Evolutionary conservation across 2,113 vertebrate genomes (phyloP).

Genomic region (Scomber japonicus): DNA sequence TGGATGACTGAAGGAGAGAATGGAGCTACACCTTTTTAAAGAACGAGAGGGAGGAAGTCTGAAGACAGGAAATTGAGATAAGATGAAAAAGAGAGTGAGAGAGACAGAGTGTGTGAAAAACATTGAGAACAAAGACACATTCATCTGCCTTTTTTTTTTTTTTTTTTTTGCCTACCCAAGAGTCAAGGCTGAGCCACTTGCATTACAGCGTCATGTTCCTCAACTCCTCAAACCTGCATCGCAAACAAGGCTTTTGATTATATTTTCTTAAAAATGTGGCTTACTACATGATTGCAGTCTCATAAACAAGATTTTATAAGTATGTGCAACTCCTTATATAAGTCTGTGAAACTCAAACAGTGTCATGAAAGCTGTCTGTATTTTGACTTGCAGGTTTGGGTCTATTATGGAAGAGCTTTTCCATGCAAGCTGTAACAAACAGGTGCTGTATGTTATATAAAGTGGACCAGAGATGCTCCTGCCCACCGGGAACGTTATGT

Average conservation of each 20-base stretch:
- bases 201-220: constrained; percentile 29
- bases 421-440: not conserved
- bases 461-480: constrained; percentile 43
- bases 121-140: constrained; percentile 47
- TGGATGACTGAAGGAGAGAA: constrained; percentile 47
- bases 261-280: constrained; percentile 6
- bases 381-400: constrained; percentile 21
- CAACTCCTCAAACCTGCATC: constrained; percentile 31
- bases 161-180: not conserved
- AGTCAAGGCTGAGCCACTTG: not conserved
- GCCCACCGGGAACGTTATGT: not conserved
- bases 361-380: constrained; percentile 7
- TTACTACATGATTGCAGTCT: constrained; percentile 48
- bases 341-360: constrained; percentile 12
- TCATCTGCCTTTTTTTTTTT: constrained; percentile 17
- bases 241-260: constrained; percentile 15
- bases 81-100: not conserved
- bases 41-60: constrained; percentile 45
- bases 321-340: constrained; percentile 32
- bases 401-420: constrained; percentile 40
- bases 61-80: constrained; percentile 20
- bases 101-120: constrained; percentile 24
- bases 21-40: constrained; percentile 31
- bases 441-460: constrained; percentile 21
- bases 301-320: constrained; percentile 28